Evolutionary conservation across 2,113 vertebrate genomes (phyloP).

Genomic region (Podocnemis expansa): DNA sequence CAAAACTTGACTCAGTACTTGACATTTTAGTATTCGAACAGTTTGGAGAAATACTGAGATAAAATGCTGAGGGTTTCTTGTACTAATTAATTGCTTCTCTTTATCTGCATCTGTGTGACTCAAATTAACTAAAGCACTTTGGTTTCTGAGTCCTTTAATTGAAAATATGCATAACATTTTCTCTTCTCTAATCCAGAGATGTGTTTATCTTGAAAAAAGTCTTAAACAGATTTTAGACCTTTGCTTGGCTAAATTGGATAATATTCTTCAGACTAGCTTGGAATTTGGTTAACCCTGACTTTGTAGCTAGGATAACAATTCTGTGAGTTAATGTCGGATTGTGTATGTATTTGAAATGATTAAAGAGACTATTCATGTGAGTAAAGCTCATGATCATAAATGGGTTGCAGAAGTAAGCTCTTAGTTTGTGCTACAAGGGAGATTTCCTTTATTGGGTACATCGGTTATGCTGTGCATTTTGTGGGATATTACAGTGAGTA

Average conservation of each 20-base stretch:
- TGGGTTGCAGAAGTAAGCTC: not conserved
- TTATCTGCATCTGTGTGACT: not conserved
- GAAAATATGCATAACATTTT: not conserved
- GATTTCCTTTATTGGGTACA: not conserved
- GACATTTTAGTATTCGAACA: conserved; percentile 43
- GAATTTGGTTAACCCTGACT: not conserved
- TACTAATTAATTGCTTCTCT: conserved; percentile 25
- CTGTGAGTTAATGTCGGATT: not conserved
- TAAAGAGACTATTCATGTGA: not conserved
- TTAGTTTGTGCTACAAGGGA: not conserved
- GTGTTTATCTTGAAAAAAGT: not conserved
- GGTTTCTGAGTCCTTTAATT: not conserved
- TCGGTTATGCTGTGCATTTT: not conserved
- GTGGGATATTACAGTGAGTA: not conserved
- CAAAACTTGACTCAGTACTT: conserved; percentile 10
- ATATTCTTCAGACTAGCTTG: not conserved
- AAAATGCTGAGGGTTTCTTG: conserved; percentile 20
- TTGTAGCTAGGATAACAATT: not conserved
- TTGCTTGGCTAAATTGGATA: not conserved
- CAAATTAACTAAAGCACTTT: not conserved
- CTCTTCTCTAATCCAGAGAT: not conserved
- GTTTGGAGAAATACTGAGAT: not conserved
- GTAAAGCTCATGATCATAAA: not conserved
- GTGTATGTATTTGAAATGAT: not conserved
- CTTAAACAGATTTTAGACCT: not conserved